Percentiles rank a stretch among this genome's conserved stretches.
Evolutionary conservation across 92 coral and sea anemone species (phyloP).

Genomic region (Siderastrea siderea): DNA sequence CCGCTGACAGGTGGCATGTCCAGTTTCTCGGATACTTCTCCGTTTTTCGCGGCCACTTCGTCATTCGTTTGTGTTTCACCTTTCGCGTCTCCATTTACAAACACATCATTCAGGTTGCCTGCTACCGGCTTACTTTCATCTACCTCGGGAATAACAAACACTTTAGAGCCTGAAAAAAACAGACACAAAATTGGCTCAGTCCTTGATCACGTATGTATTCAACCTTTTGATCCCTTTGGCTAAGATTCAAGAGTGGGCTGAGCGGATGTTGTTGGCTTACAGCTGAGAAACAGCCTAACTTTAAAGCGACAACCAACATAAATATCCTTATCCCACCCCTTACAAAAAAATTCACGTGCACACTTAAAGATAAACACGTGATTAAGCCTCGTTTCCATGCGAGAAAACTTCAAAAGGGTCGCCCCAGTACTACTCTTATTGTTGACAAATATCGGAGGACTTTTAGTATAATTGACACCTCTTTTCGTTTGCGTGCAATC

Average conservation of each 20-base stretch:
- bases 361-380: conserved; percentile 16
- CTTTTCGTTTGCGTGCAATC: too few species aligned
- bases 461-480: not conserved
- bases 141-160: conserved; percentile 12
- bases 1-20: not conserved
- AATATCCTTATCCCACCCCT: not conserved
- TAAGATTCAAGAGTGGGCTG: not conserved
- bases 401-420: not conserved
- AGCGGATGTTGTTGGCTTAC: not conserved
- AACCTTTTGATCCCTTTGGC: not conserved
- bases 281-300: not conserved
- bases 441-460: not conserved
- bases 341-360: not conserved
- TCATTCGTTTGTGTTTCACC: not conserved
- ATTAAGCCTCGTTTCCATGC: conserved; percentile 68
- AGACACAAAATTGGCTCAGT: too few species aligned
- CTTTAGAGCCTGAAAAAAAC: not conserved
- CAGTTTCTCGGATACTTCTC: not conserved
- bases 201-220: not conserved
- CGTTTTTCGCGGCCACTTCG: not conserved
- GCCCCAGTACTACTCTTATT: not conserved
- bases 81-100: not conserved
- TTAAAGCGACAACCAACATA: not conserved
- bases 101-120: not conserved
- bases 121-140: not conserved